Evolutionary conservation across 2,888 invertebrate genomes (phyloP).

Genomic region (Agrochola litura): DNA sequence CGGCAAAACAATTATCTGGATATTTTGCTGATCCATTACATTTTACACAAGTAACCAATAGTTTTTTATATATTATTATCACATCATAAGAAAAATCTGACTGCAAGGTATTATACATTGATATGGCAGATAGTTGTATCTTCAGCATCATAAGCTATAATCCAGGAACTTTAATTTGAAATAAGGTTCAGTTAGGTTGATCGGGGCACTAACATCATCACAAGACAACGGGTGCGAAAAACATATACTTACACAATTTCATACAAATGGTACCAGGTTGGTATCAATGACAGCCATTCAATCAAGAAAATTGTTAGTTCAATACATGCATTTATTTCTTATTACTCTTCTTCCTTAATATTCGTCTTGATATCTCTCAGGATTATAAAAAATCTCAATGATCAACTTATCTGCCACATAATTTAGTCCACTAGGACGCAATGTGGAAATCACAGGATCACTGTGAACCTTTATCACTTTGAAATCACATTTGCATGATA

Average conservation of each 20-base stretch:
- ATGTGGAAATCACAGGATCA: not conserved
- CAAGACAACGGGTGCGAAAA: slow-evolving; percentile 6
- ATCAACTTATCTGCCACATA: not conserved
- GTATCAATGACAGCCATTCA: not conserved
- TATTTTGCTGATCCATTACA: slow-evolving; percentile 4
- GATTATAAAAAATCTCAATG: not conserved
- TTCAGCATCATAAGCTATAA: not conserved
- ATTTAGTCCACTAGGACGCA: not conserved
- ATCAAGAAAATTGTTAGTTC: not conserved
- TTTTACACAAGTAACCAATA: not conserved
- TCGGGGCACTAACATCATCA: not conserved
- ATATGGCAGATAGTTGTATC: slow-evolving; percentile 17
- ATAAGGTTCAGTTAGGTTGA: not conserved
- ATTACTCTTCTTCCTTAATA: no score
- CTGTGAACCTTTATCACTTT: not conserved
- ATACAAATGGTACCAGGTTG: no score
- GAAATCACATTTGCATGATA: not conserved
- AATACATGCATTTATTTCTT: not conserved
- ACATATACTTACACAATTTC: not conserved
- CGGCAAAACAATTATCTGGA: not conserved
- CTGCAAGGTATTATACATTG: not conserved
- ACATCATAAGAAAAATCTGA: not conserved
- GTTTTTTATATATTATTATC: not conserved
- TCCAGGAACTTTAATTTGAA: slow-evolving; percentile 7
- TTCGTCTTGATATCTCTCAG: not conserved